A percentile compares a stretch with the other conserved stretches of the same genome.
phyloP scores from a whole-genome alignment of 2,888 invertebrate genomes.

The Conistra vaccinii region DNA sequence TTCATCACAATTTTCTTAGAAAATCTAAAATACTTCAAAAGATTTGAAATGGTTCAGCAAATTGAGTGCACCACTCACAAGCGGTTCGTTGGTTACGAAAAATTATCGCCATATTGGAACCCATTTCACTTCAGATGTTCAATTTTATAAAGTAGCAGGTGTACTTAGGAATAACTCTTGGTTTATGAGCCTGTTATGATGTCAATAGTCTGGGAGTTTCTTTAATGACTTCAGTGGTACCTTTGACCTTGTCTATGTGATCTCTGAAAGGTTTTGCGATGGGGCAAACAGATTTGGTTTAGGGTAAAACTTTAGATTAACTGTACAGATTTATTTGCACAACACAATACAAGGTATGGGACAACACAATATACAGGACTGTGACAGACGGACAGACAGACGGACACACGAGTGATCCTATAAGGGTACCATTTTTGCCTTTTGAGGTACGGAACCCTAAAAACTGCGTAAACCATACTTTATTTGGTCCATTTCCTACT shows the following conservation, averaged over 20 bases:
- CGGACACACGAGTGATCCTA: too few species aligned
- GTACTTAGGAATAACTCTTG: constrained; percentile 33
- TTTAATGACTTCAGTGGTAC: constrained; percentile 5
- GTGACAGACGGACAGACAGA: too few species aligned
- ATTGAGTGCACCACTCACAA: constrained; percentile 42
- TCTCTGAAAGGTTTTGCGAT: neutral
- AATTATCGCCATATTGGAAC: constrained; percentile 45
- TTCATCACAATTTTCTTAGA: constrained; percentile 17
- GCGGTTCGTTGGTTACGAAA: constrained; percentile 47
- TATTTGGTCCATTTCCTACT: neutral
- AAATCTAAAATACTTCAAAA: constrained; percentile 42
- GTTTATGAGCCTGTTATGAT: constrained; percentile 30
- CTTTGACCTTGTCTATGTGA: constrained; percentile 18
- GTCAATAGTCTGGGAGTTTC: constrained; percentile 18
- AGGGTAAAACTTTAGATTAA: neutral
- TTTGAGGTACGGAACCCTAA: too few species aligned
- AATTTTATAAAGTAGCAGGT: constrained; percentile 54
- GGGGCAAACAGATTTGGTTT: neutral
- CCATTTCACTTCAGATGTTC: constrained; percentile 26
- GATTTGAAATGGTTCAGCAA: constrained; percentile 35
- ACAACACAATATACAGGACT: too few species aligned
- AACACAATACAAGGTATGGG: neutral
- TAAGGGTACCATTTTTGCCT: too few species aligned
- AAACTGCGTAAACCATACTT: neutral
- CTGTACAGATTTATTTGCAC: neutral